phyloP scores from a whole-genome alignment of 2,797 vertebrate genomes.

The Enteromius treurensis region DNA sequence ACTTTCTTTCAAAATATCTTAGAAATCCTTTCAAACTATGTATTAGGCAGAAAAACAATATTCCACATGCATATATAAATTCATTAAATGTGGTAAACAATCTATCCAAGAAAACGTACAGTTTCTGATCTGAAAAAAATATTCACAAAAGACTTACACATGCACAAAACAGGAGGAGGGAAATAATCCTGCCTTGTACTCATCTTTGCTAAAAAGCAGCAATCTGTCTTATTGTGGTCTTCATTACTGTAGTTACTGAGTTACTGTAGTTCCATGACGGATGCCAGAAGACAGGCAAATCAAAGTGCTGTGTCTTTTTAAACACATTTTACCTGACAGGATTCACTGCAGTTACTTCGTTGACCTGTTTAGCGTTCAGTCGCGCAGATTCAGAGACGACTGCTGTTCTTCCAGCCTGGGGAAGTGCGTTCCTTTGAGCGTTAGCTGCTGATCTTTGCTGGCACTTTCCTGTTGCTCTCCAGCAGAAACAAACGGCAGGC shows the following conservation, averaged over 20 bases:
- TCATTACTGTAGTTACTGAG: constrained; percentile 2
- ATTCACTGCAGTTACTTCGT: not conserved
- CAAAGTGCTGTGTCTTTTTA: constrained; percentile 3
- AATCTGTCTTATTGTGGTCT: not conserved
- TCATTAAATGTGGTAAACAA: too few species aligned
- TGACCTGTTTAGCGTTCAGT: constrained; percentile 7
- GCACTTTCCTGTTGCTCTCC: constrained; percentile 17
- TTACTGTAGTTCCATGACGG: not conserved
- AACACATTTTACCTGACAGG: constrained; percentile 17
- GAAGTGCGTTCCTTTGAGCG: constrained; percentile 39
- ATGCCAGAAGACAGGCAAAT: not conserved
- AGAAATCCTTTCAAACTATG: not conserved
- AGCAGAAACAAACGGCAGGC: constrained; percentile 29
- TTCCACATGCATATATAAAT: not conserved
- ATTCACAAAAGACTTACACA: not conserved
- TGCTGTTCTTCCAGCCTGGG: constrained; percentile 1
- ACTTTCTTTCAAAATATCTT: not conserved
- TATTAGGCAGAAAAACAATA: not conserved
- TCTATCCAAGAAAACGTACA: too few species aligned
- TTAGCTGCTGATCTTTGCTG: constrained; percentile 27
- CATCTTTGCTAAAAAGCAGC: not conserved
- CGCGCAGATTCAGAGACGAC: not conserved
- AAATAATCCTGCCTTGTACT: not conserved
- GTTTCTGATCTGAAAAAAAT: too few species aligned
- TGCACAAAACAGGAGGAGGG: not conserved